phyloP scores from a whole-genome alignment of 2,113 vertebrate species.

The Pycnonotus jocosus region DNA sequence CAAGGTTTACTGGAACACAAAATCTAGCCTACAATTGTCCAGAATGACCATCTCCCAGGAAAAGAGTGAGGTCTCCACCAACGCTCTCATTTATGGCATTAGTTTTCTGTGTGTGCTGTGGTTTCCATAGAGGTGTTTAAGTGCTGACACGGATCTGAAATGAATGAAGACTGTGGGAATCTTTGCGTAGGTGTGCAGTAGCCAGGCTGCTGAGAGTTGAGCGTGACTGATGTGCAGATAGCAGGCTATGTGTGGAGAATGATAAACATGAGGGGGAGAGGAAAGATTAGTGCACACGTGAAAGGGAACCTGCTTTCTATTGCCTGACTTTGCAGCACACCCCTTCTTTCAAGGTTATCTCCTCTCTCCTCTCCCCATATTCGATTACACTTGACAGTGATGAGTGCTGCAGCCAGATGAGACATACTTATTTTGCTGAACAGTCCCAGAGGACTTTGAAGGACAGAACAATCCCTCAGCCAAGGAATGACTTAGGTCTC shows the following conservation, averaged over 20 bases:
- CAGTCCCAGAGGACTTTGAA: neutral
- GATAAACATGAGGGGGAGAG: neutral
- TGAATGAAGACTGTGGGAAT: slow-evolving; percentile 38
- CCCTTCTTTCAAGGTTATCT: slow-evolving; percentile 22
- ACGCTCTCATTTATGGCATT: neutral
- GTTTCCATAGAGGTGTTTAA: neutral
- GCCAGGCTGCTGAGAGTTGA: slow-evolving; percentile 34
- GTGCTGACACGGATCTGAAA: neutral
- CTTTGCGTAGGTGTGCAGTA: slow-evolving; percentile 45
- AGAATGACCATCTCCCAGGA: neutral
- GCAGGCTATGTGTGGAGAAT: slow-evolving; percentile 41
- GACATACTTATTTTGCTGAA: neutral
- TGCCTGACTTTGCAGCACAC: neutral
- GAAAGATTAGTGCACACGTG: neutral
- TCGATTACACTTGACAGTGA: slow-evolving; percentile 28
- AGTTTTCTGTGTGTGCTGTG: neutral
- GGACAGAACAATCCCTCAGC: neutral
- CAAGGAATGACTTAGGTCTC: neutral
- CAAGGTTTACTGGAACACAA: neutral
- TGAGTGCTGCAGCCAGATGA: slow-evolving; percentile 13
- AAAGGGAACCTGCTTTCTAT: neutral
- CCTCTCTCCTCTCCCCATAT: neutral
- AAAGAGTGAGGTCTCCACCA: neutral
- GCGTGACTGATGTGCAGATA: slow-evolving; percentile 58
- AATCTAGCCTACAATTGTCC: neutral